phyloP scores from a whole-genome alignment of 1,140 invertebrate genomes.

The Neodiprion lecontei region DNA sequence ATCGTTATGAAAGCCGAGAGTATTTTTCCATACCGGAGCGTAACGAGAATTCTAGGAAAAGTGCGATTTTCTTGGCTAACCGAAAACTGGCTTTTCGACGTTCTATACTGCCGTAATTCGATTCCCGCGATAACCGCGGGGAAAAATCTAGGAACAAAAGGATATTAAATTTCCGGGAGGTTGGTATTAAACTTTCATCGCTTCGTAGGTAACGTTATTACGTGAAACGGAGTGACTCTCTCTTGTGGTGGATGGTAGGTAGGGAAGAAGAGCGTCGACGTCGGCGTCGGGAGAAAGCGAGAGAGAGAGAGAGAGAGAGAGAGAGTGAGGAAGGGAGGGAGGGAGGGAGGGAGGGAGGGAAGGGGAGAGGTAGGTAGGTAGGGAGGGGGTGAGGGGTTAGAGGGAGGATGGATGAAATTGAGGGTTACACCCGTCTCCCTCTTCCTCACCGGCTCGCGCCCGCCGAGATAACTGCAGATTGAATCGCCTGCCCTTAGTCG shows the following conservation, averaged over 20 bases:
- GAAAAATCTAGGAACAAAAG: constrained; percentile 27
- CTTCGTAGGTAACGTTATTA: constrained; percentile 40
- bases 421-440: constrained; percentile 15
- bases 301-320: constrained; percentile 15
- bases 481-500: constrained; percentile 22
- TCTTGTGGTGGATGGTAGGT: constrained; percentile 4
- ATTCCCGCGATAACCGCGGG: constrained; percentile 29
- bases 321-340: background rate
- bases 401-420: constrained; percentile 11
- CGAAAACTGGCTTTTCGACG: background rate
- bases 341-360: background rate
- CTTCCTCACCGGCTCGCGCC: constrained; percentile 4
- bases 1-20: too few species aligned
- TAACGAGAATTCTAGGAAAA: constrained; percentile 9
- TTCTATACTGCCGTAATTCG: constrained; percentile 39
- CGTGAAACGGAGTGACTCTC: constrained; percentile 18
- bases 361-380: constrained; percentile 10
- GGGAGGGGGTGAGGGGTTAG: background rate
- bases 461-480: constrained; percentile 28
- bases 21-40: background rate
- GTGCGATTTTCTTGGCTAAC: background rate
- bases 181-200: constrained; percentile 46
- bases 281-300: constrained; percentile 6
- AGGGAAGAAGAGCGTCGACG: constrained; percentile 11
- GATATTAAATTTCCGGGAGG: constrained; percentile 44